Base-by-base conservation (phyloP, 2,113 vertebrate species). In the Salvelinus sp. region DNA sequence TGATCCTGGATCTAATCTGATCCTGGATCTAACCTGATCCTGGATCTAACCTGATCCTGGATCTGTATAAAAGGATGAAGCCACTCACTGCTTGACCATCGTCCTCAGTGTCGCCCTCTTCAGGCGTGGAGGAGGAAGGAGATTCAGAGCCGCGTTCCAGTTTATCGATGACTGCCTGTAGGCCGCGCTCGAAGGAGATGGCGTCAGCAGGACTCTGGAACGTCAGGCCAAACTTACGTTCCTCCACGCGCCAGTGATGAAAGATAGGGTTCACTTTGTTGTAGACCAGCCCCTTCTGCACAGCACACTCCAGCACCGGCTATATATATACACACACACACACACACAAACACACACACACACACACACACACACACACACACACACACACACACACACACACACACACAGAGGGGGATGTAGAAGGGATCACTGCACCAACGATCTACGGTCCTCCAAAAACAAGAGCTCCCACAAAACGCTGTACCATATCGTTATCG, bases 241-340 rank as follows among this genome's bases (percentile, higher is more conserved):
- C 95, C 13, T 96, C 95, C 23, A 97, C 92, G 79, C 95, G 94
- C 96, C 96, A 97, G 86, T 97, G 96, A 87, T 97, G 96, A 89
- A 97, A 97, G 91, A 97, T 96, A 86, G 95, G 96, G 88, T 96
- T 97, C 86, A 96, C 96, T 89, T 96, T 97, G 92, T 96, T 96
- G 91, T 97, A 96, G 82, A 97, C 94, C 72, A 97, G 86, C 71
- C 95, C 95, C 84, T 90, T 94, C 87, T 94, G 94, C 82, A 97
- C 91, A 1, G 92, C 80, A 68, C 96, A 97, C 85, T 97, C 96
- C 90, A 97, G 82, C 84, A 96, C 95, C 0, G 94, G 95, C 96
- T 97, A 78, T 65, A 86, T 23, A 83, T 76, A 90, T 67, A 88
- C 48, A 50, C 48, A 48, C 60, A 76, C n/a, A 7, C 63, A 48